phyloP scores from a whole-genome alignment of 2,797 vertebrate genomes.

The Rhyacichthys aspro region DNA sequence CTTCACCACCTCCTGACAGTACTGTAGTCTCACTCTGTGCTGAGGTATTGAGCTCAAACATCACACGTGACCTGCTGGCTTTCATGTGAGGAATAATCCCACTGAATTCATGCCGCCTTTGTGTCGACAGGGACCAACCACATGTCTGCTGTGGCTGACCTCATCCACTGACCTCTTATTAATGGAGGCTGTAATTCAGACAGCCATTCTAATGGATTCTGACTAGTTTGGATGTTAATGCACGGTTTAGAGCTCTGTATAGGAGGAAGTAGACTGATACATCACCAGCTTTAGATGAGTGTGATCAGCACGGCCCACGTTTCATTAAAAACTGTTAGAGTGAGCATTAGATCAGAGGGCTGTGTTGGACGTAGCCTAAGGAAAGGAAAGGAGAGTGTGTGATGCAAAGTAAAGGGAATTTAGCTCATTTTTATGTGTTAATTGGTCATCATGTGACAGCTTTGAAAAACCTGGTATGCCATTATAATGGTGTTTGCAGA shows the following conservation, averaged over 20 bases:
- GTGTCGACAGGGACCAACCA: conserved; percentile 20
- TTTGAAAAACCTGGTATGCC: too few relatives aligned
- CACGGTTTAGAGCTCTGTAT: neutral
- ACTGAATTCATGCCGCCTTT: conserved; percentile 23
- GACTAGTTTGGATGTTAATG: neutral
- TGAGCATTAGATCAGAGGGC: neutral
- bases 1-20: neutral
- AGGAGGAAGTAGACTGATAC: neutral
- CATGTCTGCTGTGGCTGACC: conserved; percentile 27
- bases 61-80: conserved; percentile 37
- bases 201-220: conserved; percentile 18
- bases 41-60: conserved; percentile 20
- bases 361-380: neutral
- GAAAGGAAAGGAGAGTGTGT: neutral
- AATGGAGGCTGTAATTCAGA: conserved; percentile 6
- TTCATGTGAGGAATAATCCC: conserved; percentile 58
- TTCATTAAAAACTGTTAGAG: neutral
- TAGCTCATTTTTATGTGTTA: too few relatives aligned
- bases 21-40: conserved; percentile 2
- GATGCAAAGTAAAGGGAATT: neutral
- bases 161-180: conserved; percentile 28
- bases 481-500: too few relatives aligned
- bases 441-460: too few relatives aligned
- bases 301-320: neutral
- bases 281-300: neutral